A percentile compares a stretch with the other conserved stretches of the same genome.
Conservation (phyloP, 2,888 invertebrate genomes). For the Agrilus mali region DNA sequence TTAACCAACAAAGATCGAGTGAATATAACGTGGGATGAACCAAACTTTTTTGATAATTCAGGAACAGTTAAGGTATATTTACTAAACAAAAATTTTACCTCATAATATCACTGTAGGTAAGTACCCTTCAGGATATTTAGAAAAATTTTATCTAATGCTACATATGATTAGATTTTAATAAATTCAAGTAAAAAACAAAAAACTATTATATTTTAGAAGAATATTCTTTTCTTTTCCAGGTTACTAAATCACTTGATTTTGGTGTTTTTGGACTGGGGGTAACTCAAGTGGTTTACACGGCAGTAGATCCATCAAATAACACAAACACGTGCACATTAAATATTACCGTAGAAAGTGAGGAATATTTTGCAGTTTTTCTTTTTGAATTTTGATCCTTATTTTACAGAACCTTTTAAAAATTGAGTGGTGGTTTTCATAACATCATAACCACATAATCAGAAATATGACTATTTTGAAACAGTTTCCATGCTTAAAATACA, state of each 20-base stretch:
- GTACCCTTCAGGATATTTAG: too few relatives aligned
- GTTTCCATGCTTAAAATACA: too few relatives aligned
- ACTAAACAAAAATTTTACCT: too few relatives aligned
- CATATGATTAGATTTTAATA: too few relatives aligned
- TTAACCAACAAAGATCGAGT: conserved; percentile 24
- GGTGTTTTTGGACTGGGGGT: conserved; percentile 42
- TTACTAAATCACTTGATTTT: conserved; percentile 32
- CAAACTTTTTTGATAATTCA: conserved; percentile 46
- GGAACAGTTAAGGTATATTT: conserved; percentile 25
- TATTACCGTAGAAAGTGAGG: conserved; percentile 44
- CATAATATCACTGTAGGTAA: too few relatives aligned
- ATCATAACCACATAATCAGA: too few relatives aligned
- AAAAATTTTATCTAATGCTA: too few relatives aligned
- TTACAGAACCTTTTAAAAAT: not conserved
- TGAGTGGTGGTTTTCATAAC: too few relatives aligned
- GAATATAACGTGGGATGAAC: conserved; percentile 47
- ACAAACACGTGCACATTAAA: conserved; percentile 43
- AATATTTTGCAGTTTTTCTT: too few relatives aligned
- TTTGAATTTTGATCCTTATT: too few relatives aligned
- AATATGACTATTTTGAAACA: too few relatives aligned
- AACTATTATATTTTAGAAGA: conserved; percentile 2
- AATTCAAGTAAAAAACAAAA: too few relatives aligned
- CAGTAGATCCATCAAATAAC: conserved; percentile 45
- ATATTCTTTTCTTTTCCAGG: conserved; percentile 17
- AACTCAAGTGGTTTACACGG: conserved; percentile 44